Base-by-base conservation (phyloP, 2,888 invertebrate genomes). In the Microctonus hyperodae region DNA sequence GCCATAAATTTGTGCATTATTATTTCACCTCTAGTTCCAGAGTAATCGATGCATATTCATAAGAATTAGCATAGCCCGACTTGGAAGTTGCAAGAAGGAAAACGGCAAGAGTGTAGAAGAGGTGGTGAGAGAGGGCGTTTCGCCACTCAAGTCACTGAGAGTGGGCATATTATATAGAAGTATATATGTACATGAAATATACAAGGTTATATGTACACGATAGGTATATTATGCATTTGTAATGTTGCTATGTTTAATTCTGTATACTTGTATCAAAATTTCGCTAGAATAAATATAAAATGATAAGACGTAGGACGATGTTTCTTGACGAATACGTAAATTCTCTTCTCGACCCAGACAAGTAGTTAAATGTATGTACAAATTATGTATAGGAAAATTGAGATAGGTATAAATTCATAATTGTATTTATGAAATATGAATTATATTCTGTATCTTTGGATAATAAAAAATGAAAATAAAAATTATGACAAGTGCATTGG, bases 51-150 rank as follows among this genome's bases (percentile, higher is more conserved):
- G 67, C 67, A 80, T 79, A 80, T 78, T 79, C 79, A 80, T 80
- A 74, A 70, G 74, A 74, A 77, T 78, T 79, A 78, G 76, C 78
- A 78, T 78, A 78, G 72, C 71, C 69, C 71, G 73, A 72, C 76
- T 78, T 74, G 72, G 71, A 75, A 74, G 71, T 72, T 23, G 23
- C 3, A 7, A 51, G 55, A 16, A 25, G 55, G 33, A 31, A 67
- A 67, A 64, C 62, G 63, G 7, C 33, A 33, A 51, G 65, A 44
- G 50, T 56, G 50, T 37, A 55, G 37, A 33, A 60, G 63, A 61
- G 48, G 64, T 65, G 61, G 60, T 37, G 63, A 68, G 65, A 56
- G 35, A 66, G 61, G 59, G 69, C 65, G 44, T 53, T 55, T 62
- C 65, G 23, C n/a, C 35, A 59, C 40, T 57, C 58, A n/a, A 31